Evolutionary conservation across 2,888 invertebrate genomes (phyloP).

Genomic region (Ametastegia equiseti): DNA sequence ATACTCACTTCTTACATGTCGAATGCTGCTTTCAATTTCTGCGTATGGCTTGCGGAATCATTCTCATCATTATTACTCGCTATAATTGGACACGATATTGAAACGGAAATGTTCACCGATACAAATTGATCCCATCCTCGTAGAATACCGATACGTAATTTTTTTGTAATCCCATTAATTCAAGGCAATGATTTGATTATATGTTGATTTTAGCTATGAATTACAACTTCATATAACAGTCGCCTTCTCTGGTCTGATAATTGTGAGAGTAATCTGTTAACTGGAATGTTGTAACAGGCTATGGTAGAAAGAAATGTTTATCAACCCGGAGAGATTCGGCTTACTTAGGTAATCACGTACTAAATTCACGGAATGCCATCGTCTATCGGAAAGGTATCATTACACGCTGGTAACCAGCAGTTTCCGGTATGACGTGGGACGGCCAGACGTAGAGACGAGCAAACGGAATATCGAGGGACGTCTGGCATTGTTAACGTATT

Average conservation of each 20-base stretch:
- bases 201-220: neutral
- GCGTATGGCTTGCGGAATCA: neutral
- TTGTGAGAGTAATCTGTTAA: slow-evolving; percentile 5
- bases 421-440: slow-evolving; percentile 46
- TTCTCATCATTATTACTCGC: neutral
- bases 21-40: neutral
- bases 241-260: neutral
- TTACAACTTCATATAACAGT: neutral
- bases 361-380: slow-evolving; percentile 46
- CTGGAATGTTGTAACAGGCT: neutral
- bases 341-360: slow-evolving; percentile 40
- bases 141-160: neutral
- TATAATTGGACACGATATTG: neutral
- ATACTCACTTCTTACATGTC: neutral
- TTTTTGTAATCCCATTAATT: neutral
- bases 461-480: slow-evolving; percentile 32
- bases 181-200: slow-evolving; percentile 6
- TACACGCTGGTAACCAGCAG: slow-evolving; percentile 47
- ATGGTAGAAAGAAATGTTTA: neutral
- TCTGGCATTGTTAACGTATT: slow-evolving; percentile 31
- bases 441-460: slow-evolving; percentile 30
- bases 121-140: neutral
- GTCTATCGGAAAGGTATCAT: slow-evolving; percentile 46
- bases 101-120: neutral
- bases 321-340: slow-evolving; percentile 12